These are phyloP conservation scores for Trichonephila clavata DNA, from an alignment of 1,140 invertebrate genomes.

Conservation along the genomic window DNA sequence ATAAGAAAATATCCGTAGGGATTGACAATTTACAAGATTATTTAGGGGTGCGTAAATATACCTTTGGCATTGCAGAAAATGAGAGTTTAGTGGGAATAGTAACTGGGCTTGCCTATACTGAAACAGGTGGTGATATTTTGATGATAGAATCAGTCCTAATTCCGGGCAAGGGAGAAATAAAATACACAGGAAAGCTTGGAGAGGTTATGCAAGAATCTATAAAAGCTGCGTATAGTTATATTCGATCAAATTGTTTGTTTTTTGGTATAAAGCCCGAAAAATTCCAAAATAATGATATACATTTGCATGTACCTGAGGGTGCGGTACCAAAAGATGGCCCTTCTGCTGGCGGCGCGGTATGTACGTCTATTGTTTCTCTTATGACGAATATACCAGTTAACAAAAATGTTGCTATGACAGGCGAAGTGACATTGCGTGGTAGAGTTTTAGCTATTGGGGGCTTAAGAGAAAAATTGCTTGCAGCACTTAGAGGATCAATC, in stretches of 20 bases:
- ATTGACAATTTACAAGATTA: no score
- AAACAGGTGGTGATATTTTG: no score
- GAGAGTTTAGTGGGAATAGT: no score
- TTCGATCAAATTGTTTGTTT: background rate
- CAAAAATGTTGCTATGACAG: conserved; percentile 26
- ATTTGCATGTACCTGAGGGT: conserved; percentile 47
- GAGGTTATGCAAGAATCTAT: conserved; percentile 52
- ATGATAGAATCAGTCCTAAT: no score
- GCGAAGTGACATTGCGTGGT: conserved; percentile 47
- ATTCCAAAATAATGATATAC: conserved; percentile 7
- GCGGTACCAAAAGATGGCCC: conserved; percentile 54
- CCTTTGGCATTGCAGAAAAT: no score
- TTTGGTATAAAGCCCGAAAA: background rate
- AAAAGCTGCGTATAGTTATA: background rate
- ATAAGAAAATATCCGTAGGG: no score
- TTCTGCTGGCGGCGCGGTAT: background rate
- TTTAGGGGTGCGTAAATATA: no score
- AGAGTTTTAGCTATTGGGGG: conserved; percentile 30
- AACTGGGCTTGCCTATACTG: no score
- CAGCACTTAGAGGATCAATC: no score
- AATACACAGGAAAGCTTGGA: background rate
- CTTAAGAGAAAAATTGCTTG: conserved; percentile 18
- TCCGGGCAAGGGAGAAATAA: background rate
- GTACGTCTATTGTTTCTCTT: background rate
- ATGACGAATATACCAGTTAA: background rate